Base-by-base conservation (phyloP, 2,113 vertebrate genomes). In the Saccopteryx leptura region DNA sequence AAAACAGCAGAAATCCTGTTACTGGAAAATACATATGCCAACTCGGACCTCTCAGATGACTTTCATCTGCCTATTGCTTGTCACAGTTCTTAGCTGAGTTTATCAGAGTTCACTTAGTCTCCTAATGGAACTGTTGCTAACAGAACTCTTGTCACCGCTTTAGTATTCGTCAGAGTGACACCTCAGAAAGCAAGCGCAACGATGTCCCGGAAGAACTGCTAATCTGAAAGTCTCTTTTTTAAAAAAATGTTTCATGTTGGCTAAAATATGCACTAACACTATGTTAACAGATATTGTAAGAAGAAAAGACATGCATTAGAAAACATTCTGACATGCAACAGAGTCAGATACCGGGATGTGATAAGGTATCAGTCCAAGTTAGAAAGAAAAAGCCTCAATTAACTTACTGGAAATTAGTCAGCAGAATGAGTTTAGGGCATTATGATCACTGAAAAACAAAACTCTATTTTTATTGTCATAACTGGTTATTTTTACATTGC, bases 141-240 rank as follows among this genome's bases (percentile, higher is more conserved):
- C 79, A 63, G 33, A 63, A 18, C 15, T 48, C 26, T 48, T 97
- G 71, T 92, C 94, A 96, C 58, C 50, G 31, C 54, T 78, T 24
- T 68, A 48, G 72, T 54, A 24, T 89, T 79, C 23, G 93, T 95
- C 79, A 86, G 61, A 81, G 46, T 93, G 93, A 95, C 76, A 84
- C 50, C 69, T 84, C 60, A 15, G 28, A 78, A 65, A 93, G 89
- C 31, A 65, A 94, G 39, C n/a, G 88, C 39, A 79, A 13, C 9
- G 63, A 9, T 79, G 33, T 72, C 33, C 48, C 5, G 63, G 88
- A 83, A 79, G 21, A 78, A 81, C 69, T 84, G 21, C 65, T 81
- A 65, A 86, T 39, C 80, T 93, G 50, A 95, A 93, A 97, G 28
- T 24, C 26, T 66, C 90, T 9, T 1, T n/a, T 93, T 33, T 46